A percentile compares a stretch with the other conserved stretches of the same genome.
phyloP scores from a whole-genome alignment of 2,113 vertebrate species.

The Synchiropus splendidus region DNA sequence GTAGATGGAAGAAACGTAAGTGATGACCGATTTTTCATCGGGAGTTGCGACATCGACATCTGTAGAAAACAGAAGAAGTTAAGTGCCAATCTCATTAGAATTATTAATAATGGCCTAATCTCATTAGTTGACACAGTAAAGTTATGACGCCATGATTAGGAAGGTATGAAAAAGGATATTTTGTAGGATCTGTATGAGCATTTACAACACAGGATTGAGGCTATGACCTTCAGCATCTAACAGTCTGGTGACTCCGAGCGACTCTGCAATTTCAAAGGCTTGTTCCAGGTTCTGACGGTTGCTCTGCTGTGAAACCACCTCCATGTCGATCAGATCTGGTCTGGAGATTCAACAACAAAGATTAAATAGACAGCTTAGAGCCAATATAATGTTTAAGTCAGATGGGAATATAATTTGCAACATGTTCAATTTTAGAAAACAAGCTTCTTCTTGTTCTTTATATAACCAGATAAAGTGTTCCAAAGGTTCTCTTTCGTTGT shows the following conservation, averaged over 20 bases:
- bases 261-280: constrained; percentile 94
- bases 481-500: too few relatives aligned
- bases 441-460: too few relatives aligned
- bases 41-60: constrained; percentile 93
- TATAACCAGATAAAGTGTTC: too few relatives aligned
- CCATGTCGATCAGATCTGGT: constrained; percentile 96
- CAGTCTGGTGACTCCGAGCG: constrained; percentile 86
- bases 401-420: background rate
- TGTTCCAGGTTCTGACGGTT: constrained; percentile 95
- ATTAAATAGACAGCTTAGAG: constrained; percentile 1
- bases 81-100: background rate
- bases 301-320: constrained; percentile 81
- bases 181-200: background rate
- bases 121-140: too few relatives aligned
- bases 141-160: too few relatives aligned
- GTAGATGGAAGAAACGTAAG: constrained; percentile 97
- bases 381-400: too few relatives aligned
- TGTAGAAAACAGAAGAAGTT: constrained; percentile 37
- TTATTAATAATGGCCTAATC: too few relatives aligned
- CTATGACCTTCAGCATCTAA: constrained; percentile 89
- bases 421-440: too few relatives aligned
- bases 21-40: constrained; percentile 98
- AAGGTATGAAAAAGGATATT: background rate
- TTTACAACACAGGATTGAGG: background rate
- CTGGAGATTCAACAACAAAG: constrained; percentile 50